These are phyloP conservation scores for Stichopus chloronotus DNA, from an alignment of 35 echinoderm and acorn worm genomes.

Conservation along the genomic window DNA sequence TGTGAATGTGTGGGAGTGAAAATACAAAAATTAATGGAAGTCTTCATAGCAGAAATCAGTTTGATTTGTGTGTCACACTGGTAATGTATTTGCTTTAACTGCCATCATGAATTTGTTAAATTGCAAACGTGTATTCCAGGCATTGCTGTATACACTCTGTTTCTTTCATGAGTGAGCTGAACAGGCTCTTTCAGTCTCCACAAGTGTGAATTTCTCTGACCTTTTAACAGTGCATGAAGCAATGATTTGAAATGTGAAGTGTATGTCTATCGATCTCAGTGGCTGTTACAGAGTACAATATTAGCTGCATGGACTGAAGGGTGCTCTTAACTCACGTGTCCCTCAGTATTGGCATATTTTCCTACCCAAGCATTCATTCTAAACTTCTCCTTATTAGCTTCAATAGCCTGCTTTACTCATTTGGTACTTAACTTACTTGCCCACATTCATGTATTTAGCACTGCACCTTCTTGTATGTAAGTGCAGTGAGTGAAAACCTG, in stretches of 20 bases:
- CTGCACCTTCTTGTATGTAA: background rate
- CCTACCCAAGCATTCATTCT: background rate
- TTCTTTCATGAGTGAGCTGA: background rate
- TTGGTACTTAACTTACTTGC: too few species aligned
- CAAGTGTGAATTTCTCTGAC: background rate
- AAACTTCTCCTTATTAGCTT: too few species aligned
- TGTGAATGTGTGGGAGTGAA: too few species aligned
- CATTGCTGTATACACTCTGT: background rate
- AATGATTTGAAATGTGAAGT: constrained; percentile 39
- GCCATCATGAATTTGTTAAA: background rate
- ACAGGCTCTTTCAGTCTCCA: background rate
- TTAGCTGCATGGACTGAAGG: background rate
- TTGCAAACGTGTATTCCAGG: background rate
- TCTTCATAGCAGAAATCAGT: too few species aligned
- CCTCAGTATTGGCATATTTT: constrained; percentile 9
- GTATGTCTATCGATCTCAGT: constrained; percentile 4
- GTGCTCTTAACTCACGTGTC: constrained; percentile 10
- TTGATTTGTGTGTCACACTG: too few species aligned
- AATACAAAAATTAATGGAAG: too few species aligned
- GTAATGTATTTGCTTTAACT: too few species aligned
- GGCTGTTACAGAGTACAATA: constrained; percentile 6
- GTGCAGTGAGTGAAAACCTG: background rate
- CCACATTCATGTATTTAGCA: too few species aligned
- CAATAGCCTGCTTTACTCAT: too few species aligned
- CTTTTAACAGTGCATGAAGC: constrained; percentile 19